Evolutionary conservation across 1,140 invertebrate genomes (phyloP).

Genomic region (Thereuonema tuberculata): DNA sequence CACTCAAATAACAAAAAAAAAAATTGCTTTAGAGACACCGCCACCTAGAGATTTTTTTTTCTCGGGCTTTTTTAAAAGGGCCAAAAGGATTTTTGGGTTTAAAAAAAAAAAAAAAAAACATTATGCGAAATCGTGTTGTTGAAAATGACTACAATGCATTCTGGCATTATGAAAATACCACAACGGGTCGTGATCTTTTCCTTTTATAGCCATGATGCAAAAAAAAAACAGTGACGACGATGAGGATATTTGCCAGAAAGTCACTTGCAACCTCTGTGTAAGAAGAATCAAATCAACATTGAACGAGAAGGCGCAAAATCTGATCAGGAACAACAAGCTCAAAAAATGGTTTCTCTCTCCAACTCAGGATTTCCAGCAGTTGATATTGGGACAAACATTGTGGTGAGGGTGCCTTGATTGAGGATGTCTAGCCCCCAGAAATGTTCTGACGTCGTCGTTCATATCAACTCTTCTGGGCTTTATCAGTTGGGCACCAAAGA

Average conservation of each 20-base stretch:
- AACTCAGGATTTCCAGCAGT: neutral
- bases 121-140: too few species aligned
- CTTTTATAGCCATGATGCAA: too few species aligned
- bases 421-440: neutral
- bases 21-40: too few species aligned
- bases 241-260: neutral
- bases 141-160: too few species aligned
- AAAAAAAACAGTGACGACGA: neutral
- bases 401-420: neutral
- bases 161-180: too few species aligned
- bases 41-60: too few species aligned
- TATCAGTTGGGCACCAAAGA: neutral
- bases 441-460: neutral
- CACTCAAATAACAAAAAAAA: too few species aligned
- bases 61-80: too few species aligned
- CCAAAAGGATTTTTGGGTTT: too few species aligned
- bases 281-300: too few species aligned
- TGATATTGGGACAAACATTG: neutral
- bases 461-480: neutral
- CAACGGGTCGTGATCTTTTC: too few species aligned
- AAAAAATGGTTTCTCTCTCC: neutral
- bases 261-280: neutral
- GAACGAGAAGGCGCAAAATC: neutral
- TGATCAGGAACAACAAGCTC: neutral
- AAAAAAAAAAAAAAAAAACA: too few species aligned